phyloP scores from a whole-genome alignment of 2,888 invertebrate genomes.

The Apantesis nais region DNA sequence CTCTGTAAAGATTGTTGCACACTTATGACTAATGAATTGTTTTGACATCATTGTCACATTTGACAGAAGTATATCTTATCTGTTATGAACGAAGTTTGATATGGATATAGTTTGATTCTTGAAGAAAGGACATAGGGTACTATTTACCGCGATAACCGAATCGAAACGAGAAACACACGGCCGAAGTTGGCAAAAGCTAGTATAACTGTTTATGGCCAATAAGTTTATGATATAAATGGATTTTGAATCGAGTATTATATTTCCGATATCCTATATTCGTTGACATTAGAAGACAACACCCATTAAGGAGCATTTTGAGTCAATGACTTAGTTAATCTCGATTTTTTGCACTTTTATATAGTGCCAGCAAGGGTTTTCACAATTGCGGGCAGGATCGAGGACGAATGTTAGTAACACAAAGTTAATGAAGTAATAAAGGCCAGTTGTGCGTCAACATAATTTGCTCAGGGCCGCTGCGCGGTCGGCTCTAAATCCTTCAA shows the following conservation, averaged over 20 bases:
- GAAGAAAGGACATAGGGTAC: neutral
- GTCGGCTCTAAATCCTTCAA: slow-evolving; percentile 5
- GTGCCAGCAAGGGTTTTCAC: neutral
- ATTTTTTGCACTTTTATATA: neutral
- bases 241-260: neutral
- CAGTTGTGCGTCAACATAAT: neutral
- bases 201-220: neutral
- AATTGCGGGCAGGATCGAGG: neutral
- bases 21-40: neutral
- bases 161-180: too few species aligned
- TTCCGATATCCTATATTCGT: too few species aligned
- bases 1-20: neutral
- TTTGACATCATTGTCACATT: neutral
- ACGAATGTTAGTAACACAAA: neutral
- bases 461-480: slow-evolving; percentile 1
- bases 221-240: neutral
- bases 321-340: too few species aligned
- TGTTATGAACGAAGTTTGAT: too few species aligned
- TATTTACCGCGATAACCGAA: too few species aligned
- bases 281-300: neutral
- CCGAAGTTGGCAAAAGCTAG: too few species aligned
- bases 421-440: slow-evolving; percentile 1
- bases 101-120: too few species aligned
- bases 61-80: neutral
- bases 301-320: neutral